Conservation (phyloP, 2,888 invertebrate species). For the Octodonta nipae region DNA sequence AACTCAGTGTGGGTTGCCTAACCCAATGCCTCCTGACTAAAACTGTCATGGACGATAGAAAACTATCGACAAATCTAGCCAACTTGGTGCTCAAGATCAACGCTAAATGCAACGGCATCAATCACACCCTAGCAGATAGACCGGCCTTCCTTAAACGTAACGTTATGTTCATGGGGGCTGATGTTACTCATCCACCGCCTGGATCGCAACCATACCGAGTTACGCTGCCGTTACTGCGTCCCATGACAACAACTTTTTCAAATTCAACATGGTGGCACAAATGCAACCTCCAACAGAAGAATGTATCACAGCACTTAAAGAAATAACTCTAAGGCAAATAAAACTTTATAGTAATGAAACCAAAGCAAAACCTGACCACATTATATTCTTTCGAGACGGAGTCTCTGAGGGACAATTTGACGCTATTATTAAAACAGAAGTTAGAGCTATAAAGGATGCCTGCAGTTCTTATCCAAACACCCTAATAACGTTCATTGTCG, state of each 20-base stretch:
- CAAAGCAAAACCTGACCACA: conserved; percentile 44
- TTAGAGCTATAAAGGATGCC: not conserved
- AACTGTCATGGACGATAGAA: not conserved
- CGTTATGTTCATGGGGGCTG: conserved; percentile 61
- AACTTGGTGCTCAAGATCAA: conserved; percentile 66
- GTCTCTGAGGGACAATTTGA: conserved; percentile 76
- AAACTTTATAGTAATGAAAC: conserved; percentile 38
- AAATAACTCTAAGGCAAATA: conserved; percentile 44
- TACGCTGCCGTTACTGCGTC: conserved; percentile 66
- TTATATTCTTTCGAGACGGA: conserved; percentile 72
- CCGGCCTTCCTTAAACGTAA: conserved; percentile 31
- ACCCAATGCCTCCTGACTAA: conserved; percentile 57
- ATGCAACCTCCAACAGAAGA: not conserved
- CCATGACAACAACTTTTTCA: conserved; percentile 50
- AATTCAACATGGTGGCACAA: conserved; percentile 34
- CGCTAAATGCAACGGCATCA: conserved; percentile 70
- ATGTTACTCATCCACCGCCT: conserved; percentile 83
- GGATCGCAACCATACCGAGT: too few species aligned
- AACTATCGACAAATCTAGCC: conserved; percentile 31
- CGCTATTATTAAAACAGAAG: conserved; percentile 29
- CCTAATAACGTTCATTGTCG: conserved; percentile 75
- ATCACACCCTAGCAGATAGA: conserved; percentile 40
- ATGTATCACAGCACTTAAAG: conserved; percentile 53
- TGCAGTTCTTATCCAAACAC: not conserved
- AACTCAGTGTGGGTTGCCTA: conserved; percentile 50